Conservation (phyloP, 2,113 vertebrate genomes). For the Verasper variegatus region DNA sequence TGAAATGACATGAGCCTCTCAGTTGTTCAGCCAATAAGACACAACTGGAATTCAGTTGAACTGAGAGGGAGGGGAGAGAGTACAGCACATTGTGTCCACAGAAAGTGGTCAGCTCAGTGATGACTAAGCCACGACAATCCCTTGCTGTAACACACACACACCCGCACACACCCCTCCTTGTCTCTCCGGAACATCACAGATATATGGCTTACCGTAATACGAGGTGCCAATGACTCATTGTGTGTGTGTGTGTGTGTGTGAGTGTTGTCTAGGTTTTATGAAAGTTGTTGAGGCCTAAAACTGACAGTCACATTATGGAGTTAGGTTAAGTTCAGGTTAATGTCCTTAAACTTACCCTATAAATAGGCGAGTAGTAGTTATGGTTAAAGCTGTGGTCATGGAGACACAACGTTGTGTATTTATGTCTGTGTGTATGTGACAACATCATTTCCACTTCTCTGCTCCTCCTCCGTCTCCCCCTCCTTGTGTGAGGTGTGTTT, state of each 20-base stretch:
- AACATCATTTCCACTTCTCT: neutral
- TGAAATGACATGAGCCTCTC: neutral
- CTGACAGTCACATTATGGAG: neutral
- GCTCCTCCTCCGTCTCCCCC: neutral
- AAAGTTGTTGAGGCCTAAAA: neutral
- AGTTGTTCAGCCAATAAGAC: too few species aligned
- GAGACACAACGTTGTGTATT: neutral
- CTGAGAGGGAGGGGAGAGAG: neutral
- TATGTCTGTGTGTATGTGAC: neutral
- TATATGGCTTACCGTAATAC: constrained; percentile 55
- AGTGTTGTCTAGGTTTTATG: constrained; percentile 11
- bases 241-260: constrained; percentile 27
- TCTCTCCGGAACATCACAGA: constrained; percentile 33
- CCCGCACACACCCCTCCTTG: neutral
- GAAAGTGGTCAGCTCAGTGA: constrained; percentile 37
- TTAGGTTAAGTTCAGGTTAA: too few species aligned
- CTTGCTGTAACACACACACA: constrained; percentile 6
- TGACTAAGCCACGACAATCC: constrained; percentile 42
- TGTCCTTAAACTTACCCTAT: too few species aligned
- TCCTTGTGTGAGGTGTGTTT: constrained; percentile 38
- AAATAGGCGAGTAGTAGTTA: neutral
- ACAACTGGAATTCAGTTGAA: neutral
- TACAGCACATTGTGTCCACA: constrained; percentile 40
- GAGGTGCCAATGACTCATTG: constrained; percentile 58
- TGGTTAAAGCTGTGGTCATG: neutral